These are phyloP conservation scores for Apaloderma vittatum DNA, from an alignment of 2,113 vertebrate species.

Conservation along the genomic window DNA sequence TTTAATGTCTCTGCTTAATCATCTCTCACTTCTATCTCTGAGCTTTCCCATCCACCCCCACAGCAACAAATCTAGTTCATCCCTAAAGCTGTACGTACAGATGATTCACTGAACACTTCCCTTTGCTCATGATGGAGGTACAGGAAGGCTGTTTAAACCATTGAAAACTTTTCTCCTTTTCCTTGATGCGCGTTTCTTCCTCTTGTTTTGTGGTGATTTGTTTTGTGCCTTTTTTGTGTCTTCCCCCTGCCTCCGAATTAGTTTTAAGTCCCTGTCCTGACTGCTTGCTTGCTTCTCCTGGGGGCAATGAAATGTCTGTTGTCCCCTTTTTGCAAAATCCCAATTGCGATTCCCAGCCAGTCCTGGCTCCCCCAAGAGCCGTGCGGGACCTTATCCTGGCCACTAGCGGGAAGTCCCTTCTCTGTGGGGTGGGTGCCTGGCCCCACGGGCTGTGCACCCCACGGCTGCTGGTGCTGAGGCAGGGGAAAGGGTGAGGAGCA, in stretches of 20 bases:
- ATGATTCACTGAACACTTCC: background rate
- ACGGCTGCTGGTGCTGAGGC: rapidly evolving
- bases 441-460: rapidly evolving
- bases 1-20: background rate
- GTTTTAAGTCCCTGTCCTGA: background rate
- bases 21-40: background rate
- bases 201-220: background rate
- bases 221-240: background rate
- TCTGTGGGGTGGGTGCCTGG: background rate
- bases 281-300: background rate
- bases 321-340: background rate
- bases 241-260: background rate
- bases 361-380: background rate
- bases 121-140: background rate
- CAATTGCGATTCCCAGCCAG: background rate
- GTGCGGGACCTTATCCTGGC: background rate
- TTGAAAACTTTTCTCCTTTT: background rate
- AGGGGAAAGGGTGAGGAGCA: background rate
- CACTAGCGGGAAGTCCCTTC: background rate
- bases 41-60: background rate
- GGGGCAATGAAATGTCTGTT: background rate
- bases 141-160: background rate
- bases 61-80: background rate
- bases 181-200: background rate
- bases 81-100: background rate